phyloP scores from a whole-genome alignment of 1,140 invertebrate species.

The Diabrotica virgifera region DNA sequence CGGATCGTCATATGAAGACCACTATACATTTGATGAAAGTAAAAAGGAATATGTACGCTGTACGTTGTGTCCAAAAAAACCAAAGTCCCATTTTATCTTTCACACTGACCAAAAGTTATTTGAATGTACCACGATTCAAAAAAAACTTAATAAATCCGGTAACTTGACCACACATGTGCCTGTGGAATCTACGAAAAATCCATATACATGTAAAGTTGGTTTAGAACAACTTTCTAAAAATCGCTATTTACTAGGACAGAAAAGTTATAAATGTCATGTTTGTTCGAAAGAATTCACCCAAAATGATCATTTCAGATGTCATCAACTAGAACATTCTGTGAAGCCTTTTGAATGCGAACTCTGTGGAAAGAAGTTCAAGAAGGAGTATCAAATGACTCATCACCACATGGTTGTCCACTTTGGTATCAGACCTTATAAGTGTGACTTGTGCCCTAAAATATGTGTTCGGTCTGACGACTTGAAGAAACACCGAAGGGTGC shows the following conservation, averaged over 20 bases:
- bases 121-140: background rate
- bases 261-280: constrained; percentile 55
- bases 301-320: background rate
- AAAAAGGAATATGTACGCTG: no score
- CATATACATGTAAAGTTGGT: constrained; percentile 72
- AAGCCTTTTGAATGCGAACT: constrained; percentile 4
- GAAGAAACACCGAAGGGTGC: background rate
- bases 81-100: no score
- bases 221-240: constrained; percentile 68
- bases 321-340: background rate
- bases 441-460: constrained; percentile 12
- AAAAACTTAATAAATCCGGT: background rate
- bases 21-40: no score
- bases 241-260: constrained; percentile 3
- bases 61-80: no score
- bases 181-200: constrained; percentile 70
- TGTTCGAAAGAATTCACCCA: constrained; percentile 49
- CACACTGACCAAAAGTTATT: background rate
- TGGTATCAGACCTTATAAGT: background rate
- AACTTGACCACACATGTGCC: constrained; percentile 53
- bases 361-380: background rate
- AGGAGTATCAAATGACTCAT: background rate
- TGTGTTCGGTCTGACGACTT: background rate
- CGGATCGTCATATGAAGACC: no score
- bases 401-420: no score